These are phyloP conservation scores for Neria commutata DNA, from an alignment of 2,888 invertebrate genomes.

Conservation along the genomic window DNA sequence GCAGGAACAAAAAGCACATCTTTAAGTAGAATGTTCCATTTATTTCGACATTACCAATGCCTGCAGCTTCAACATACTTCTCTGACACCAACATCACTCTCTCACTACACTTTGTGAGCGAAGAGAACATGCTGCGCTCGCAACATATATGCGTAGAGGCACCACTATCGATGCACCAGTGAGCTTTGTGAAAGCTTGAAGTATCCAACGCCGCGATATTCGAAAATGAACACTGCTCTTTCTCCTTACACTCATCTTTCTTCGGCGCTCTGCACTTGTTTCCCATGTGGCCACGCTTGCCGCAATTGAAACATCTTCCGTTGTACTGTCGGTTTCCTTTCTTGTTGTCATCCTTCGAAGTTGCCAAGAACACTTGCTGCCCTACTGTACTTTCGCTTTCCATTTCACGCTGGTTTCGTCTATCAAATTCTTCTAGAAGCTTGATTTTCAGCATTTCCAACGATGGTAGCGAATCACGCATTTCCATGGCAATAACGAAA, in stretches of 20 bases:
- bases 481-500: conserved; percentile 29
- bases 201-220: no score
- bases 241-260: no score
- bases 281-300: conserved; percentile 3
- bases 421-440: conserved; percentile 24
- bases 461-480: conserved; percentile 24
- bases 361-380: conserved; percentile 22
- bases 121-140: conserved; percentile 18
- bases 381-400: conserved; percentile 3
- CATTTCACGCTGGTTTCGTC: conserved; percentile 14
- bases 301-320: conserved; percentile 5
- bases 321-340: neutral
- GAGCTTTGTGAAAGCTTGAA: no score
- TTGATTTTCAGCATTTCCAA: conserved; percentile 21
- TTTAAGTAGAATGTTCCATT: no score
- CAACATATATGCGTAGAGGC: conserved; percentile 27
- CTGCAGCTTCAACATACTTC: conserved; percentile 1
- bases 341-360: neutral
- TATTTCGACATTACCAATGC: no score
- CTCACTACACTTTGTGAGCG: conserved; percentile 16
- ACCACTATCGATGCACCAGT: conserved; percentile 29
- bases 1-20: no score
- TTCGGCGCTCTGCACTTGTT: conserved; percentile 5
- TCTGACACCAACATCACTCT: conserved; percentile 11
- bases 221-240: no score